These are phyloP conservation scores for Acyrthosiphon pisum DNA, from an alignment of 1,140 invertebrate genomes.

Conservation along the genomic window DNA sequence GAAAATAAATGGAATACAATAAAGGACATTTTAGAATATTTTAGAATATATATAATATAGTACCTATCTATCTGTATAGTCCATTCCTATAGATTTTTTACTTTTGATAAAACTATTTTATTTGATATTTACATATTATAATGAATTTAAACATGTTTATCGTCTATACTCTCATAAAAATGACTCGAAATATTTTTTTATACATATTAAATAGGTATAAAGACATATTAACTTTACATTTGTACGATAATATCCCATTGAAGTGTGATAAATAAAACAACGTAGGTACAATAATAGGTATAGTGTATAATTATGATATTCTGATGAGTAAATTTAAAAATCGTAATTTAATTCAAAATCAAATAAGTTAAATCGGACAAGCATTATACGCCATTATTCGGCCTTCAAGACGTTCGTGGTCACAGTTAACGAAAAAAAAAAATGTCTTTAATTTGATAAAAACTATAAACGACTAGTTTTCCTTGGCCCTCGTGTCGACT, in stretches of 20 bases:
- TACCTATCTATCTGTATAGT: not conserved
- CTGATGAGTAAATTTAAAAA: conserved; percentile 9
- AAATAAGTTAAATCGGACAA: not conserved
- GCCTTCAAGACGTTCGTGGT: not conserved
- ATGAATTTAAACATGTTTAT: not conserved
- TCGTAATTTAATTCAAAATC: not conserved
- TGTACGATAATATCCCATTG: not conserved
- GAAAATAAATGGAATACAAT: not conserved
- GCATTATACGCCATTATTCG: not conserved
- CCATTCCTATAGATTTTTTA: not conserved
- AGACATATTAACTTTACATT: not conserved
- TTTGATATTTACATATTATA: not conserved
- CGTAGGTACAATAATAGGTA: not conserved
- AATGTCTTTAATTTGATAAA: conserved; percentile 20
- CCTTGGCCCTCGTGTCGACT: not conserved
- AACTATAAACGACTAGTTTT: conserved; percentile 5
- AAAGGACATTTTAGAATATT: not conserved
- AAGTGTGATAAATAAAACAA: not conserved
- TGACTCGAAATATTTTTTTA: not conserved
- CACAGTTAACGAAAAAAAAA: not conserved
- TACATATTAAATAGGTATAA: not conserved
- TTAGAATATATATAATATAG: not conserved
- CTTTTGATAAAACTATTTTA: not conserved
- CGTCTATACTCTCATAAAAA: not conserved
- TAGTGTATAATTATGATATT: not conserved